Evolutionary conservation across 2,797 vertebrate genomes (phyloP).

Genomic region (Huso huso): DNA sequence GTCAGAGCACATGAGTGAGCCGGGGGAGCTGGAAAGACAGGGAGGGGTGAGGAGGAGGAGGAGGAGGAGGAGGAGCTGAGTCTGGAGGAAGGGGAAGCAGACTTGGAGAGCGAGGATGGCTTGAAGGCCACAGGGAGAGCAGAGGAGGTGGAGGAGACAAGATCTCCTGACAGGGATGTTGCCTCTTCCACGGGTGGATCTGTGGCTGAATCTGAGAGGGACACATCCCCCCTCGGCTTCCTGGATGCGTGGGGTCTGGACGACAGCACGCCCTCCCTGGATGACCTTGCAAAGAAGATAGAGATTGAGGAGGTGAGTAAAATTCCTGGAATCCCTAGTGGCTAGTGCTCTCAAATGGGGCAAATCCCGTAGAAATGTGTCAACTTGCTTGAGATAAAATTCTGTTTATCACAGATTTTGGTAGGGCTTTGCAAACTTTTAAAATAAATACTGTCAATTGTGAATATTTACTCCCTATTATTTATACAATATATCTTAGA

Average conservation of each 20-base stretch:
- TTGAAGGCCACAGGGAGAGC: slow-evolving; percentile 34
- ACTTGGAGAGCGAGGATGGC: slow-evolving; percentile 44
- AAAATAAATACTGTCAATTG: too few relatives aligned
- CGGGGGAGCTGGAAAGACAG: slow-evolving; percentile 15
- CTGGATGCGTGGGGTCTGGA: slow-evolving; percentile 65
- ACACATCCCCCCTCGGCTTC: slow-evolving; percentile 42
- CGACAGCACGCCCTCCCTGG: slow-evolving; percentile 72
- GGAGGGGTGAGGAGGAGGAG: slow-evolving; percentile 42
- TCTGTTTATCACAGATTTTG: too few relatives aligned
- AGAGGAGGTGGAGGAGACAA: slow-evolving; percentile 37
- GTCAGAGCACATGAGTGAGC: neutral
- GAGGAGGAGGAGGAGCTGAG: slow-evolving; percentile 35
- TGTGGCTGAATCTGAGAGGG: slow-evolving; percentile 32
- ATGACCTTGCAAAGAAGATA: slow-evolving; percentile 81
- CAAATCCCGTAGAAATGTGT: too few relatives aligned
- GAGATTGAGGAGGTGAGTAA: slow-evolving; percentile 76
- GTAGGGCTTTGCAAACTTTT: too few relatives aligned
- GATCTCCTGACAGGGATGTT: slow-evolving; percentile 29
- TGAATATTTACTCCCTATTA: too few relatives aligned
- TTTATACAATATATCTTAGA: too few relatives aligned
- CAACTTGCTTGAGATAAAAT: too few relatives aligned
- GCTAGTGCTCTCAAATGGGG: too few relatives aligned
- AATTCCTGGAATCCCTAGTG: too few relatives aligned
- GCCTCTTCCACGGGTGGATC: slow-evolving; percentile 35
- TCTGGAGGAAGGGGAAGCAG: slow-evolving; percentile 40